A percentile compares a stretch with the other conserved stretches of the same genome.
Evolutionary conservation across 2,797 vertebrate species (phyloP).

Genomic region (Anisognathus igniventris): DNA sequence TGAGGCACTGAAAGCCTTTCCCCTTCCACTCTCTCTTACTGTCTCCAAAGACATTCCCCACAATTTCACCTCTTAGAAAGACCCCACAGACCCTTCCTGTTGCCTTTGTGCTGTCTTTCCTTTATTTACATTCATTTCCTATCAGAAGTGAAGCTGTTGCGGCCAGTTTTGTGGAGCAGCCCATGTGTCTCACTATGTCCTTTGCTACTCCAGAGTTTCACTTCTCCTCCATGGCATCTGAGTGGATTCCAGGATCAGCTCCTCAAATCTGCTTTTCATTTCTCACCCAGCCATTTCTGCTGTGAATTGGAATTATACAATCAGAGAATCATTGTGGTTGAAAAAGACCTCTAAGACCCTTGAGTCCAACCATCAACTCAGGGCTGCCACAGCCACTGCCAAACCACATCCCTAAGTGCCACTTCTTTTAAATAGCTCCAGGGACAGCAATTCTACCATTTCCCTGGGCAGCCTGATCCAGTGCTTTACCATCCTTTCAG

Average conservation of each 20-base stretch:
- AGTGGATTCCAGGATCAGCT: background rate
- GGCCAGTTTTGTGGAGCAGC: background rate
- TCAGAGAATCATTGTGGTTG: background rate
- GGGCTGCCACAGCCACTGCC: background rate
- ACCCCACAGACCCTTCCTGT: background rate
- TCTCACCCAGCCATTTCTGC: background rate
- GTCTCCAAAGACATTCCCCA: background rate
- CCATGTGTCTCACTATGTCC: rapidly evolving
- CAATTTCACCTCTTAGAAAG: background rate
- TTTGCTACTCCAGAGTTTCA: background rate
- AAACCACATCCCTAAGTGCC: background rate
- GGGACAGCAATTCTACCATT: background rate
- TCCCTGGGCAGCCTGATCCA: background rate
- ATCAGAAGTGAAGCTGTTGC: background rate
- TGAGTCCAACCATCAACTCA: background rate
- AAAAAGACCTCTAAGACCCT: background rate
- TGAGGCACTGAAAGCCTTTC: background rate
- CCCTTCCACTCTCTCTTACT: background rate
- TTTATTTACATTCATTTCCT: background rate
- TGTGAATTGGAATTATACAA: background rate
- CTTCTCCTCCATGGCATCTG: background rate
- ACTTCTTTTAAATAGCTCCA: background rate
- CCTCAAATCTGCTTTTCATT: background rate
- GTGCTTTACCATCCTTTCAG: background rate
- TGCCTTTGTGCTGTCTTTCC: background rate